Percentiles rank a stretch among this genome's conserved stretches.
Conservation (phyloP, 2,888 invertebrate species). For the Rhagonycha fulva region DNA sequence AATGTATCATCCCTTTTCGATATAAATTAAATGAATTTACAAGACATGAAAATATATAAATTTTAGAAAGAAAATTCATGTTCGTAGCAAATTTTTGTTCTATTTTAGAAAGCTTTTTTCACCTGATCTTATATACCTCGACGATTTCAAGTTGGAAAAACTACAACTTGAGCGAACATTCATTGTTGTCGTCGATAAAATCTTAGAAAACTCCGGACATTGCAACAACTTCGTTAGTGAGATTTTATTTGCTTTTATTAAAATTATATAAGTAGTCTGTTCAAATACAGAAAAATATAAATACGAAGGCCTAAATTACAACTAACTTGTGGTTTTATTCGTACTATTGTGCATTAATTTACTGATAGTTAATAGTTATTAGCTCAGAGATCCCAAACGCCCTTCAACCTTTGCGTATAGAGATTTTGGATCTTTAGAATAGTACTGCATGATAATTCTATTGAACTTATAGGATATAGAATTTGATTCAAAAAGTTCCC, state of each 20-base stretch:
- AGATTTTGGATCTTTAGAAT: too few relatives aligned
- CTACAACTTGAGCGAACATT: not conserved
- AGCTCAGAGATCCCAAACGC: not conserved
- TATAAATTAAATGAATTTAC: not conserved
- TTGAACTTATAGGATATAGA: not conserved
- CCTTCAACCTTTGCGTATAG: too few relatives aligned
- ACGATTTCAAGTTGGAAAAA: not conserved
- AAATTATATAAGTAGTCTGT: not conserved
- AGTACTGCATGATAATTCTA: too few relatives aligned
- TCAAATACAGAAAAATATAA: not conserved
- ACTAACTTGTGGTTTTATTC: not conserved
- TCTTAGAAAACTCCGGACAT: not conserved
- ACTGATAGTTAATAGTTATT: not conserved
- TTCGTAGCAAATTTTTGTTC: not conserved
- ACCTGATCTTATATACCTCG: not conserved
- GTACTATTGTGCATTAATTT: not conserved
- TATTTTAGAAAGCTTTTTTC: not conserved
- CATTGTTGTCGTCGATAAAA: not conserved
- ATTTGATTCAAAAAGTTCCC: not conserved
- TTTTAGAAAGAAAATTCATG: not conserved
- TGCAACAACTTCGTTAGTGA: not conserved
- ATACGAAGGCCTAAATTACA: not conserved
- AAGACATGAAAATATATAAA: not conserved
- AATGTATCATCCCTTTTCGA: too few relatives aligned
- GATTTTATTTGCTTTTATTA: not conserved